Base-by-base conservation (phyloP, 2,888 invertebrate genomes). In the Trissolcus brochymenae region DNA sequence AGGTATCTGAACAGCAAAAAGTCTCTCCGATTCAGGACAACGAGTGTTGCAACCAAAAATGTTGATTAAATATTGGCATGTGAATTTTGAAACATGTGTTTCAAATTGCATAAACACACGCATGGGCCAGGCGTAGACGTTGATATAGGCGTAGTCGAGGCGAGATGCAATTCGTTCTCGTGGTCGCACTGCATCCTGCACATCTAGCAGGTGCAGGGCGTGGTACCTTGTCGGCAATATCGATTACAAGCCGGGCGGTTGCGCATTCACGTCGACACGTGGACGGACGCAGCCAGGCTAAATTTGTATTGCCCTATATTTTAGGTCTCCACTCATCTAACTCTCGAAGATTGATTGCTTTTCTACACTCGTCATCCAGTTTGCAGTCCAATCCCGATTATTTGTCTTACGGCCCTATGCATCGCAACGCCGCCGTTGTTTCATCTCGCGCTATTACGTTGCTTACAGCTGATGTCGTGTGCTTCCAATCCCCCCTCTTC, bases 141-240 rank as follows among this genome's bases (percentile, higher is more conserved):
- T 79, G 73, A 25, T 25, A 64, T 75, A 75, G 79, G 75, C 76
- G 78, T 77, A 79, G 79, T 65, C 77, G 73, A 72, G 67, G 75
- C 75, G 72, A 79, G 73, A 76, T 78, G 78, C 65, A 74, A 76
- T 73, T 77, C 73, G 79, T 72, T 76, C 67, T 74, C 76, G 71
- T 71, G 73, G 78, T 75, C 75, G 76, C 71, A 64, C 71, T 78
- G 79, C 79, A 78, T 80, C 86, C 87, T 85, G 82, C 82, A 86
- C 87, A 87, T 87, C 87, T 87, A 85, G 85, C 87, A 87, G 87
- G 86, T 87, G 87, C 86, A 87, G 87, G 87, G 87, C 87, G 87
- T 88, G 87, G 87, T 87, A 87, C 87, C 87, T 87, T 87, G 87
- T 86, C 87, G 87, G 86, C 87, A 87, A 88, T 88, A 88, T 88